Evolutionary conservation across 2,797 vertebrate genomes (phyloP).

Genomic region (Hoplostethus mediterraneus): DNA sequence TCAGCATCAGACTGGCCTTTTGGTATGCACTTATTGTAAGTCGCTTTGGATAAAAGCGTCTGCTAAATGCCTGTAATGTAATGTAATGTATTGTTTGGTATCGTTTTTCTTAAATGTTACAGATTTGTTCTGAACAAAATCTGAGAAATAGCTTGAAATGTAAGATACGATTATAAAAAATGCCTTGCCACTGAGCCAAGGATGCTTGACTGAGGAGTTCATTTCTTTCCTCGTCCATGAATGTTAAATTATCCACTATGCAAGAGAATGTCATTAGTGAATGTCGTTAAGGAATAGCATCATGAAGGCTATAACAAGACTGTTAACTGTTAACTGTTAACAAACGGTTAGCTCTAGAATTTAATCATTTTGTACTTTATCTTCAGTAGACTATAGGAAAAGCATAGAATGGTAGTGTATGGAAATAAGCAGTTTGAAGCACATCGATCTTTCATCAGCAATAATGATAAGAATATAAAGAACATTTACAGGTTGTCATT

Average conservation of each 20-base stretch:
- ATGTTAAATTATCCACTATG: conserved; percentile 18
- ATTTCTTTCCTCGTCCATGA: conserved; percentile 14
- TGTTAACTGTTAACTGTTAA: not conserved
- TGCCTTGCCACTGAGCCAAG: not conserved
- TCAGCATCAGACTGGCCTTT: not conserved
- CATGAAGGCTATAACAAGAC: conserved; percentile 9
- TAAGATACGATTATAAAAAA: conserved; percentile 18
- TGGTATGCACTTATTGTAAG: too few species aligned
- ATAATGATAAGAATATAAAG: not conserved
- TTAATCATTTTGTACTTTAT: not conserved
- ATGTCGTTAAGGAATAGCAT: not conserved
- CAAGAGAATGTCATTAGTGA: conserved; percentile 10
- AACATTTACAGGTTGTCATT: not conserved
- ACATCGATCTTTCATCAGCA: not conserved
- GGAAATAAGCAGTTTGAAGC: conserved; percentile 14
- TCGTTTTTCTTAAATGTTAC: not conserved
- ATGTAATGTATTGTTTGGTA: too few species aligned
- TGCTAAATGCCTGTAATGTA: too few species aligned
- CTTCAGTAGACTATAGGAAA: not conserved
- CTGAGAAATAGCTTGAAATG: conserved; percentile 15
- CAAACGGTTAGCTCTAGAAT: conserved; percentile 15
- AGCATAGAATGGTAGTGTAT: not conserved
- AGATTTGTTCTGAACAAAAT: not conserved
- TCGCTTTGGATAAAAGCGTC: too few species aligned
- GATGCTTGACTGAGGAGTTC: not conserved